A percentile compares a stretch with the other conserved stretches of the same genome.
Evolutionary conservation across 2,888 invertebrate genomes (phyloP).

Genomic region (Pelosia muscerda): DNA sequence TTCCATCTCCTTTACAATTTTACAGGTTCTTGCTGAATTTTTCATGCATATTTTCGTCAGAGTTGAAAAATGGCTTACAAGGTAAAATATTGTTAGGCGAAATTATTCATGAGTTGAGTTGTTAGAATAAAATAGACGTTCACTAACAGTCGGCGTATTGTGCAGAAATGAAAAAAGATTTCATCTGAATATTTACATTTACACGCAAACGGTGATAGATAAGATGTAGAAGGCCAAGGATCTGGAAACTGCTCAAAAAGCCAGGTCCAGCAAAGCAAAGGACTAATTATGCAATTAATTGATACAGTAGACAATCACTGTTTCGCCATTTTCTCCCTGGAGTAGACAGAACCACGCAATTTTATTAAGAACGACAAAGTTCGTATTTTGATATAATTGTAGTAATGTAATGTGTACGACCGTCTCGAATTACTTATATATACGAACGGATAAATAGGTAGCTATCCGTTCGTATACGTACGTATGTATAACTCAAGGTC

Average conservation of each 20-base stretch:
- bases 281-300: too few species aligned
- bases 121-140: conserved; percentile 27
- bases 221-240: too few species aligned
- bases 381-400: not conserved
- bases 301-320: too few species aligned
- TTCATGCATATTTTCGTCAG: conserved; percentile 45
- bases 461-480: conserved; percentile 1
- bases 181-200: too few species aligned
- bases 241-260: too few species aligned
- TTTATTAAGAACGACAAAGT: not conserved
- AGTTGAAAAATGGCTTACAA: conserved; percentile 40
- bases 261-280: too few species aligned
- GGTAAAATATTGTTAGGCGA: conserved; percentile 34
- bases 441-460: too few species aligned
- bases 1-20: conserved; percentile 46
- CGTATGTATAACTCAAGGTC: not conserved
- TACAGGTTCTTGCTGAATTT: conserved; percentile 40
- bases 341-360: not conserved
- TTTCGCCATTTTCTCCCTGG: too few species aligned
- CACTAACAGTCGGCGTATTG: not conserved
- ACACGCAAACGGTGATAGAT: not conserved
- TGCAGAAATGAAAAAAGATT: not conserved
- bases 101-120: conserved; percentile 32
- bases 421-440: not conserved
- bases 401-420: not conserved